These are phyloP conservation scores for Diceros bicornis DNA, from an alignment of 2,797 vertebrate species.

Conservation along the genomic window DNA sequence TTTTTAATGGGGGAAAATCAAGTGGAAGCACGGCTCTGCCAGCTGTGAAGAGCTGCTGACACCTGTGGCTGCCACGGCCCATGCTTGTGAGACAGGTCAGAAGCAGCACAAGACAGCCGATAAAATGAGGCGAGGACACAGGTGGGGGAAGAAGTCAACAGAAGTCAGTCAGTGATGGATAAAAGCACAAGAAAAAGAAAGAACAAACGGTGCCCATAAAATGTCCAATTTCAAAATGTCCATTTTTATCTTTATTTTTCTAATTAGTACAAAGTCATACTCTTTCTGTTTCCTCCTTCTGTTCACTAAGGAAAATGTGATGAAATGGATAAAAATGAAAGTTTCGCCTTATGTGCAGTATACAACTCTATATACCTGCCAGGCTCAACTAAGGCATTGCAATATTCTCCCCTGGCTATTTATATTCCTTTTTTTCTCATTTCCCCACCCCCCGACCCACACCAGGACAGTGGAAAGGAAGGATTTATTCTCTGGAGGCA, in stretches of 20 bases:
- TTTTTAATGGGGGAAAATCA: slow-evolving; percentile 58
- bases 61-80: neutral
- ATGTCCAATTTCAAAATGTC: neutral
- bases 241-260: slow-evolving; percentile 68
- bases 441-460: neutral
- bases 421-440: neutral
- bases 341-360: slow-evolving; percentile 41
- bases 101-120: slow-evolving; percentile 30
- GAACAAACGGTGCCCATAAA: neutral
- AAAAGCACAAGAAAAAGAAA: neutral
- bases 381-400: slow-evolving; percentile 33
- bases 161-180: neutral
- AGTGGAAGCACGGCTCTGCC: neutral
- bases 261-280: slow-evolving; percentile 72
- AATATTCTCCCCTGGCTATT: neutral
- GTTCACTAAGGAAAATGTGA: slow-evolving; percentile 58
- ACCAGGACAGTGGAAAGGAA: neutral
- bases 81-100: slow-evolving; percentile 2
- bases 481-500: neutral
- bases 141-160: neutral
- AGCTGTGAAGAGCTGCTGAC: slow-evolving; percentile 69
- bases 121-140: neutral
- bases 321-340: slow-evolving; percentile 65
- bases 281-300: slow-evolving; percentile 64
- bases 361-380: slow-evolving; percentile 39